Conservation (phyloP, 2,797 vertebrate species). For the Tapera naevia region DNA sequence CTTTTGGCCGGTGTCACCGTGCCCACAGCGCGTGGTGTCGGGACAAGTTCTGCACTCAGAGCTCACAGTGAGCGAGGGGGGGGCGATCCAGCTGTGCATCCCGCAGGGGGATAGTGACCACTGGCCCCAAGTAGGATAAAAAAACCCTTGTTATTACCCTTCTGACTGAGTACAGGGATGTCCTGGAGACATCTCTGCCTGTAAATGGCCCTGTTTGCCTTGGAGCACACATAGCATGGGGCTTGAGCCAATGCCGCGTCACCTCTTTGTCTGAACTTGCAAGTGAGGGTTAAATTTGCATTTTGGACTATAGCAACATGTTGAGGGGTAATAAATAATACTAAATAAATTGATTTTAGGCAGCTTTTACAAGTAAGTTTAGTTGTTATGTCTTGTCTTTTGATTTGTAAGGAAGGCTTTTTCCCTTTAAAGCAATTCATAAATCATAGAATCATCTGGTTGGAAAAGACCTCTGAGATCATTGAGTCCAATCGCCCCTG, state of each 20-base stretch:
- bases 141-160: neutral
- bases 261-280: rapidly evolving
- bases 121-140: neutral
- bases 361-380: neutral
- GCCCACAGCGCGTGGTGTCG: neutral
- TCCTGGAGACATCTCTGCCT: neutral
- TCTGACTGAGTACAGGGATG: neutral
- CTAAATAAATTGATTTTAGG: neutral
- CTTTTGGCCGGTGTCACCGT: rapidly evolving
- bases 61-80: neutral
- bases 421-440: neutral
- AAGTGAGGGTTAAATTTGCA: neutral
- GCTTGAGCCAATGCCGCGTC: neutral
- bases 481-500: no score
- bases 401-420: neutral
- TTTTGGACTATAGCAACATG: neutral
- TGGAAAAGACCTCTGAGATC: no score
- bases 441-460: no score
- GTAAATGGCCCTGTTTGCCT: neutral
- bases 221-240: neutral
- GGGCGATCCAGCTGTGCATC: neutral
- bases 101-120: neutral
- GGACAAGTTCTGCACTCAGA: rapidly evolving
- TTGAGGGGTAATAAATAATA: neutral
- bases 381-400: neutral